These are phyloP conservation scores for Coracias cyanogaster DNA, from an alignment of 2,797 vertebrate genomes.

Conservation along the genomic window DNA sequence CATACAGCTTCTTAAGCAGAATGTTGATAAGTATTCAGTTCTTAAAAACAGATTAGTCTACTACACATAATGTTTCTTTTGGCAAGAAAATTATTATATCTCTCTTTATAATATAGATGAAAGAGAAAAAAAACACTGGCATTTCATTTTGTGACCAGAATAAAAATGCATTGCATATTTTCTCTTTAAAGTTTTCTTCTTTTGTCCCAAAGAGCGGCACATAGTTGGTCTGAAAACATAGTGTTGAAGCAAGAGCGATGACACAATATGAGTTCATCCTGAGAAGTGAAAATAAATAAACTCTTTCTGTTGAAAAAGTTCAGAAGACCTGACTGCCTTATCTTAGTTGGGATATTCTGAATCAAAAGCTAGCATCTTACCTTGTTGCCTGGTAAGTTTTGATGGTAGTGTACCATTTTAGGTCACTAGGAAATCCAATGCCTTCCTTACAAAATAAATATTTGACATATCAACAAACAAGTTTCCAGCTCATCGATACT, in stretches of 20 bases:
- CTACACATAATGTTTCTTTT: background rate
- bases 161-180: background rate
- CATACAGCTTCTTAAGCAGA: background rate
- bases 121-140: background rate
- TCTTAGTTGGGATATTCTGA: background rate
- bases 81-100: background rate
- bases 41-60: background rate
- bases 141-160: background rate
- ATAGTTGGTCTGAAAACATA: background rate
- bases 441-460: background rate
- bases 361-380: background rate
- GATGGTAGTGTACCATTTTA: background rate
- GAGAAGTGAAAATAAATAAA: background rate
- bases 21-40: background rate
- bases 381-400: background rate
- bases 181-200: background rate
- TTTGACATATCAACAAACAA: background rate
- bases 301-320: background rate
- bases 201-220: accelerated
- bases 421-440: background rate
- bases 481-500: background rate
- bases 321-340: background rate
- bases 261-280: background rate
- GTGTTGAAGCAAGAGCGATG: background rate
- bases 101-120: background rate